phyloP scores from a whole-genome alignment of 2,797 vertebrate species.

The Sebastes hubbsi region DNA sequence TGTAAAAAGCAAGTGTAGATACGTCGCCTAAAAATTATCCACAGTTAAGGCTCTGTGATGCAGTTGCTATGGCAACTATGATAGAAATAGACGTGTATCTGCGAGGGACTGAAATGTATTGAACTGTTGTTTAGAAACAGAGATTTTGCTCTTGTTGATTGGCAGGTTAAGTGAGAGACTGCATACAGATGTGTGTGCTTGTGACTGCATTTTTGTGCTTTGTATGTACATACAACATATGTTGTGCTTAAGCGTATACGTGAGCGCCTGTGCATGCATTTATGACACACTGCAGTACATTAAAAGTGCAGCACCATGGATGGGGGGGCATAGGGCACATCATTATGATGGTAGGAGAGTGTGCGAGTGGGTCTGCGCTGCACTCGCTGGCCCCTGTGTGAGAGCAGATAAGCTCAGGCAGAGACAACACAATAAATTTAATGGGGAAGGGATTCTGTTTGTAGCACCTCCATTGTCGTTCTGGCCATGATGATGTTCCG shows the following conservation, averaged over 20 bases:
- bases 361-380: conserved; percentile 55
- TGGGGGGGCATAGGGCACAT: conserved; percentile 69
- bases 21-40: conserved; percentile 80
- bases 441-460: conserved; percentile 51
- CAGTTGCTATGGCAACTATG: conserved; percentile 87
- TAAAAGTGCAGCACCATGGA: conserved; percentile 67
- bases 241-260: neutral
- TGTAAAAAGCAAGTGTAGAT: conserved; percentile 66
- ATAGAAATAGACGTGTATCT: conserved; percentile 86
- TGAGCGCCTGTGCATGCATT: neutral
- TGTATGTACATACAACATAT: neutral
- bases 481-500: conserved; percentile 35
- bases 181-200: conserved; percentile 9
- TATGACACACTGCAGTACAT: conserved; percentile 65
- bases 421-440: conserved; percentile 66
- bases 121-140: conserved; percentile 75
- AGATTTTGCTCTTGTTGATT: conserved; percentile 56
- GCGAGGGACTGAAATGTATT: conserved; percentile 81
- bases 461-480: conserved; percentile 52
- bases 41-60: conserved; percentile 82
- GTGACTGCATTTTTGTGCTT: neutral
- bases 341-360: conserved; percentile 61
- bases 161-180: conserved; percentile 57
- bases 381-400: conserved; percentile 58
- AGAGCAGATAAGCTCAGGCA: conserved; percentile 62